phyloP scores from a whole-genome alignment of 2,888 invertebrate genomes.

The Zhuqinia jingwanae region DNA sequence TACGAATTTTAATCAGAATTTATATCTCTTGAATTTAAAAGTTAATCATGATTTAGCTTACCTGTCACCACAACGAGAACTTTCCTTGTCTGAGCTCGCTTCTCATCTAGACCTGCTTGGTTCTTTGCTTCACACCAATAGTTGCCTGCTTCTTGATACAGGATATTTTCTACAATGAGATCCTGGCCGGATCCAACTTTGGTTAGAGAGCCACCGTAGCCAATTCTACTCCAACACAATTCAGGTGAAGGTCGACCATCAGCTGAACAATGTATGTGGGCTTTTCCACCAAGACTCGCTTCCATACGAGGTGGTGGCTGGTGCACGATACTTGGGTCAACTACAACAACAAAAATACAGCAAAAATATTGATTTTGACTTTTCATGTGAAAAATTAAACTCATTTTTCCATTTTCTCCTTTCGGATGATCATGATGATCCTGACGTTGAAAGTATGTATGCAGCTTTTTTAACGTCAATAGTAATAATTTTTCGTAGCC shows the following conservation, averaged over 20 bases:
- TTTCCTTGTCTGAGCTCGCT: constrained; percentile 81
- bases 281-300: constrained; percentile 92
- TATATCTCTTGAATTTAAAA: too few relatives aligned
- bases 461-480: neutral
- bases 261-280: constrained; percentile 92
- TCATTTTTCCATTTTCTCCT: neutral
- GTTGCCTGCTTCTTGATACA: constrained; percentile 89
- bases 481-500: neutral
- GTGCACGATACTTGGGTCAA: constrained; percentile 79
- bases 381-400: neutral
- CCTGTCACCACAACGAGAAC: constrained; percentile 82
- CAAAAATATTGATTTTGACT: neutral
- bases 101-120: constrained; percentile 80
- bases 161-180: constrained; percentile 86
- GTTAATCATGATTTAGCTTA: too few relatives aligned
- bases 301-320: constrained; percentile 82
- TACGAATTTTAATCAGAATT: too few relatives aligned
- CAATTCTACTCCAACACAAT: constrained; percentile 84
- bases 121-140: constrained; percentile 87
- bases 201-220: constrained; percentile 81
- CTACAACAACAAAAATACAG: constrained; percentile 73
- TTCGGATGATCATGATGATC: too few relatives aligned
- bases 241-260: constrained; percentile 80
- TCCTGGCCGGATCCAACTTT: constrained; percentile 84
- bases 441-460: neutral